Percentiles rank a stretch among this genome's conserved stretches.
phyloP scores from a whole-genome alignment of 1,140 invertebrate genomes.

The Acromyrmex charruanus region DNA sequence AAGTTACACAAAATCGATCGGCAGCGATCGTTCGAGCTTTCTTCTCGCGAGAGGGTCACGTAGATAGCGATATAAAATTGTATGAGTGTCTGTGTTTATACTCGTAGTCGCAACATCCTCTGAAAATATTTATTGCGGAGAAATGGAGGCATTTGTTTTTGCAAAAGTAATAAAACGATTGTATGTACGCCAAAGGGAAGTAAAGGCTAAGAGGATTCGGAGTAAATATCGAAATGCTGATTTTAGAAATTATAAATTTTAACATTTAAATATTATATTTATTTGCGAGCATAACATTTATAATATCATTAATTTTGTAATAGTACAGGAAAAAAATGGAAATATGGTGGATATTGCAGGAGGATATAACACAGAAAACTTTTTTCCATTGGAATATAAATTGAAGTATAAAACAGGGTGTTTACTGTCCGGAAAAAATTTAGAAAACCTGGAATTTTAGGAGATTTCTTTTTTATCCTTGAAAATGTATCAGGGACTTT shows the following conservation, averaged over 20 bases:
- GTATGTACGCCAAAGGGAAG: background rate
- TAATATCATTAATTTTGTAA: background rate
- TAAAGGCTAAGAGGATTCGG: background rate
- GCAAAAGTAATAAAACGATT: slow-evolving; percentile 13
- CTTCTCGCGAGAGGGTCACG: background rate
- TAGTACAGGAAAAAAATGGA: background rate
- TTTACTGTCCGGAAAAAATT: no score
- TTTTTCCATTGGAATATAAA: background rate
- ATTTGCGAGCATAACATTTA: background rate
- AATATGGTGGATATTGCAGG: background rate
- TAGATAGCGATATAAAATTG: background rate
- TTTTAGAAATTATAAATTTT: background rate
- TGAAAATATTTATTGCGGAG: background rate
- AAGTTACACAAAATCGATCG: slow-evolving; percentile 50
- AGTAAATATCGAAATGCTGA: slow-evolving; percentile 7
- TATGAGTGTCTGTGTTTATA: slow-evolving; percentile 17
- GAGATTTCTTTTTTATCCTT: no score
- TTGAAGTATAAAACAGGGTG: background rate
- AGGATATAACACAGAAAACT: background rate
- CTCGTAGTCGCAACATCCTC: background rate
- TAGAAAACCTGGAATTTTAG: no score
- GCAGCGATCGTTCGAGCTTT: slow-evolving; percentile 11
- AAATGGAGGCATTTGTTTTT: slow-evolving; percentile 19
- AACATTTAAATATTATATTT: background rate
- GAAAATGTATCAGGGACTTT: no score